phyloP scores from a whole-genome alignment of 1,140 invertebrate species.

The Apis florea region DNA sequence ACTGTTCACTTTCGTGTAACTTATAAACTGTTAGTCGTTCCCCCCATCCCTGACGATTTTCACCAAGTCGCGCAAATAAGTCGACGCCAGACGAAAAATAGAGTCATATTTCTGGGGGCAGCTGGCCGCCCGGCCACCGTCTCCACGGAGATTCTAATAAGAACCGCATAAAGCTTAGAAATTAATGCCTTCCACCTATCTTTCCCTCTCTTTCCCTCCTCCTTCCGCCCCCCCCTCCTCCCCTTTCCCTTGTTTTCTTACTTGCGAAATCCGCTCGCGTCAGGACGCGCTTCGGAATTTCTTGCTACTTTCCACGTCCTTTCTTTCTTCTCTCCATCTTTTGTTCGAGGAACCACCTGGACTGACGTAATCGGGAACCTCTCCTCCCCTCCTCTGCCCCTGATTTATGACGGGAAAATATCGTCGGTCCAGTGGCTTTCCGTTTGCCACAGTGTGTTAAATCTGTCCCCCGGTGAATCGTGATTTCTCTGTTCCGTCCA shows the following conservation, averaged over 20 bases:
- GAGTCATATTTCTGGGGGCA: constrained; percentile 67
- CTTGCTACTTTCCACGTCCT: constrained; percentile 20
- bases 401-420: constrained; percentile 55
- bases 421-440: constrained; percentile 1
- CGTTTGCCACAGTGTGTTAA: constrained; percentile 31
- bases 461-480: constrained; percentile 32
- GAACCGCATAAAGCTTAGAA: constrained; percentile 69
- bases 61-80: constrained; percentile 61
- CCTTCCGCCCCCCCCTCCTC: too few relatives aligned
- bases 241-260: background rate
- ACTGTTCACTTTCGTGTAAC: constrained; percentile 25
- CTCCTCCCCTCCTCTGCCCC: background rate
- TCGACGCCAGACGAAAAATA: constrained; percentile 65
- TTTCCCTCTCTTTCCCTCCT: constrained; percentile 13
- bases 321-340: background rate
- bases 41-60: constrained; percentile 19
- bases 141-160: constrained; percentile 68
- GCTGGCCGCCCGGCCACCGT: constrained; percentile 54
- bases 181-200: constrained; percentile 68
- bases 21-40: constrained; percentile 43
- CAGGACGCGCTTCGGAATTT: constrained; percentile 39
- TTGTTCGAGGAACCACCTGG: constrained; percentile 39
- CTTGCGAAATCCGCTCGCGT: constrained; percentile 2
- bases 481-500: background rate
- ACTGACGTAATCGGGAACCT: constrained; percentile 58